These are phyloP conservation scores for Trissoscelio sp. DNA, from an alignment of 2,888 invertebrate species.

Conservation along the genomic window DNA sequence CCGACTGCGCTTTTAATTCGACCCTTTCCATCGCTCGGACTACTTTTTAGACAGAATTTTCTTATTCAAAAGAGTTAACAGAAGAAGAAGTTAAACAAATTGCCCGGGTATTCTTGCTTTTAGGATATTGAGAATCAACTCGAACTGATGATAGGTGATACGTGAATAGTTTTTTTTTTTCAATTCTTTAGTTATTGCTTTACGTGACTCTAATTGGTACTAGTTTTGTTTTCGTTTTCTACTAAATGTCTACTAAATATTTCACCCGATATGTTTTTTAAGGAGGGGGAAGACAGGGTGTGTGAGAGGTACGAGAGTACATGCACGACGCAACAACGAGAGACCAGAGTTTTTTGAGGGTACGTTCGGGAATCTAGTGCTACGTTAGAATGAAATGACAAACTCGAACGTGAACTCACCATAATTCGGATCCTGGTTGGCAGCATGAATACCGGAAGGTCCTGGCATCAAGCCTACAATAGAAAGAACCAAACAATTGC, in stretches of 20 bases:
- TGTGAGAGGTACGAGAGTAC: constrained; percentile 83
- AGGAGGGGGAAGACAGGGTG: constrained; percentile 71
- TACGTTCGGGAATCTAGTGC: constrained; percentile 81
- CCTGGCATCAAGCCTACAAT: constrained; percentile 91
- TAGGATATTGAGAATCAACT: constrained; percentile 65
- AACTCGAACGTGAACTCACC: constrained; percentile 86
- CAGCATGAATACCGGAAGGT: constrained; percentile 92
- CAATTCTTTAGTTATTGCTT: constrained; percentile 7
- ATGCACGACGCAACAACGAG: constrained; percentile 83
- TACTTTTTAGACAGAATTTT: constrained; percentile 25
- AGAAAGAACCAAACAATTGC: not conserved
- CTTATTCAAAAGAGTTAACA: constrained; percentile 15
- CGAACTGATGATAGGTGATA: constrained; percentile 66
- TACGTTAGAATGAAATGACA: constrained; percentile 78
- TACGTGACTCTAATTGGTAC: too few species aligned
- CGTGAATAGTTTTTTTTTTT: constrained; percentile 54
- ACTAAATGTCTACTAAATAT: constrained; percentile 73
- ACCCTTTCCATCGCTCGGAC: constrained; percentile 62
- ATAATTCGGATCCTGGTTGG: constrained; percentile 89
- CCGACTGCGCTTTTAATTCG: constrained; percentile 43
- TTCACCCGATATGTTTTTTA: constrained; percentile 76
- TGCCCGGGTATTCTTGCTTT: constrained; percentile 60
- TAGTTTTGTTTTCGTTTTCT: constrained; percentile 49
- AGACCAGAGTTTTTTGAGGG: constrained; percentile 82
- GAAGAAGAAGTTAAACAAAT: constrained; percentile 32